These are phyloP conservation scores for Trinorchestia longiramus DNA, from an alignment of 1,140 invertebrate species.

Conservation along the genomic window DNA sequence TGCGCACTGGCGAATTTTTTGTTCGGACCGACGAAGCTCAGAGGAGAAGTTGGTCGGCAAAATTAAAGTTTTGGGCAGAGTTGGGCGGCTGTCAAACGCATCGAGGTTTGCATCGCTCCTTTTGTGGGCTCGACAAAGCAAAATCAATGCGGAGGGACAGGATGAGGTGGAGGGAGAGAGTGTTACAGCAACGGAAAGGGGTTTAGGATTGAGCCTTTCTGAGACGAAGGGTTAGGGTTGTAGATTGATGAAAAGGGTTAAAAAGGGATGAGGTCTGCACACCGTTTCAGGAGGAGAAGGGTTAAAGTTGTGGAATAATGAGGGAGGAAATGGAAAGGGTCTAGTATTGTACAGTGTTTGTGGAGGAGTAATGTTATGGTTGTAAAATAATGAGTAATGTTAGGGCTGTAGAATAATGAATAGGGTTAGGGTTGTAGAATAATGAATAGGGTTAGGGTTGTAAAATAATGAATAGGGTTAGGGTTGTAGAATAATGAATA, in stretches of 20 bases:
- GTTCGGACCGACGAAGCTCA: neutral
- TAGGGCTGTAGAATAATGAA: no score
- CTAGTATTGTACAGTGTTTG: no score
- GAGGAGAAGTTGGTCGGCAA: slow-evolving; percentile 12
- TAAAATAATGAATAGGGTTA: no score
- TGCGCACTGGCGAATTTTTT: neutral
- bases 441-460: no score
- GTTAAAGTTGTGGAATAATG: neutral
- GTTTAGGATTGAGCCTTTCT: neutral
- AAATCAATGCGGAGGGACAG: neutral
- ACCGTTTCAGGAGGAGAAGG: neutral
- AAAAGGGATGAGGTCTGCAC: neutral
- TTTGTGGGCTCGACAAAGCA: slow-evolving; percentile 47
- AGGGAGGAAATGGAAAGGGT: neutral
- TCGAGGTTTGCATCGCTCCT: slow-evolving; percentile 50
- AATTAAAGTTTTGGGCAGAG: slow-evolving; percentile 36
- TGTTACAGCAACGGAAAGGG: neutral
- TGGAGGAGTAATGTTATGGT: no score
- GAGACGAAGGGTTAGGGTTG: no score
- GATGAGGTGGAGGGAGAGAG: neutral
- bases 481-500: no score
- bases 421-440: no score
- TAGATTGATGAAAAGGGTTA: no score
- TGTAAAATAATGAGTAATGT: no score
- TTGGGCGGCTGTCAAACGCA: slow-evolving; percentile 47